Conservation (phyloP, 92 coral and sea anemone genomes). For the Zoanthus solanderi region DNA sequence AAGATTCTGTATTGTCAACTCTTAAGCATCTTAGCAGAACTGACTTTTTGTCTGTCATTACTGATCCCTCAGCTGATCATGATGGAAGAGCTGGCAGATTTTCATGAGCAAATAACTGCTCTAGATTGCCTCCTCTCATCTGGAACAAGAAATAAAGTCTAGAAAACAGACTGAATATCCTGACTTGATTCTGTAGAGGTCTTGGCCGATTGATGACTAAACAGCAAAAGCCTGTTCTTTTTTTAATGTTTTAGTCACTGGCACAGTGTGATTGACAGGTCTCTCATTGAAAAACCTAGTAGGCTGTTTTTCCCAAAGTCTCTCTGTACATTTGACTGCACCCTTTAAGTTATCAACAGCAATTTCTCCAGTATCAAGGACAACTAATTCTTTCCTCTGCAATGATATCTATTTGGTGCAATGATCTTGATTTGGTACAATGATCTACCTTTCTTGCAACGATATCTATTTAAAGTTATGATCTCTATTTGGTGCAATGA, state of each 20-base stretch:
- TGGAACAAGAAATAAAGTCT: slow-evolving; percentile 69
- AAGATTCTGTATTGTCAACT: not conserved
- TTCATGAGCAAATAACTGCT: slow-evolving; percentile 67
- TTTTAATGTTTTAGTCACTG: slow-evolving; percentile 60
- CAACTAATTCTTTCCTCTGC: too few species aligned
- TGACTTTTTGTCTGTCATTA: slow-evolving; percentile 34
- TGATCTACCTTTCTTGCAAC: too few species aligned
- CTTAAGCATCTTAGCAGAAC: slow-evolving; percentile 60
- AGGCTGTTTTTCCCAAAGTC: slow-evolving; percentile 56
- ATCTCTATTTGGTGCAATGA: too few species aligned
- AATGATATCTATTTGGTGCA: too few species aligned
- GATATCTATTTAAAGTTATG: too few species aligned
- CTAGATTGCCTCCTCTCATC: slow-evolving; percentile 57
- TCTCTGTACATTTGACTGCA: not conserved
- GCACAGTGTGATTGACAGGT: slow-evolving; percentile 36
- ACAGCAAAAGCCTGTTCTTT: slow-evolving; percentile 56
- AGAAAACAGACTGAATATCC: slow-evolving; percentile 44
- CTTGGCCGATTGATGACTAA: slow-evolving; percentile 20
- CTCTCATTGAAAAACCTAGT: slow-evolving; percentile 46
- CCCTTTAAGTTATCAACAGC: too few species aligned
- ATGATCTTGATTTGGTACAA: too few species aligned
- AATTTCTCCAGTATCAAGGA: too few species aligned
- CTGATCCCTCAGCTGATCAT: slow-evolving; percentile 52
- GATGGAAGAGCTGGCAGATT: slow-evolving; percentile 72
- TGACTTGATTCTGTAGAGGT: slow-evolving; percentile 15